A percentile compares a stretch with the other conserved stretches of the same genome.
phyloP scores from a whole-genome alignment of 2,113 vertebrate genomes.

The Salvator merianae region DNA sequence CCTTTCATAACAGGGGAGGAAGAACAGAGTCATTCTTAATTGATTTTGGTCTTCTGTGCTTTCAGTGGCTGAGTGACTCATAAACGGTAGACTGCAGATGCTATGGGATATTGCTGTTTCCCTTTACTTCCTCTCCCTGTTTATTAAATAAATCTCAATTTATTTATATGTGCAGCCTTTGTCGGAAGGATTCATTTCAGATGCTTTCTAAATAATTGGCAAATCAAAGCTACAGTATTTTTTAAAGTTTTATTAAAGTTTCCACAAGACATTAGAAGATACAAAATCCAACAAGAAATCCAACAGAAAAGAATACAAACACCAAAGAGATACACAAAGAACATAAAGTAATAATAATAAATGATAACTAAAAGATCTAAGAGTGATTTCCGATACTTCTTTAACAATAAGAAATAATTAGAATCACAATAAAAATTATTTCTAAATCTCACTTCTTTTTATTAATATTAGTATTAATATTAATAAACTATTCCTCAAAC shows the following conservation, averaged over 20 bases:
- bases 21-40: constrained; percentile 33
- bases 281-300: no score
- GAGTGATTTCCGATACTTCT: no score
- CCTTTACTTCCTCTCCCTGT: constrained; percentile 21
- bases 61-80: constrained; percentile 44
- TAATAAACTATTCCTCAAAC: no score
- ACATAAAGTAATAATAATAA: no score
- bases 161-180: constrained; percentile 4
- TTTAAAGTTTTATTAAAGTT: not conserved
- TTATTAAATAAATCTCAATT: not conserved
- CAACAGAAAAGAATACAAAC: no score
- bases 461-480: no score
- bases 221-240: constrained; percentile 8
- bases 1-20: constrained; percentile 41
- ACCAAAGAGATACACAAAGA: no score
- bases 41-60: constrained; percentile 31
- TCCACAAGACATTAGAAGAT: no score
- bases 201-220: constrained; percentile 32
- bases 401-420: no score
- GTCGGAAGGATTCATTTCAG: constrained; percentile 19
- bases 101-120: constrained; percentile 22
- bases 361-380: no score
- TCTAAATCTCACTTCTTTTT: no score
- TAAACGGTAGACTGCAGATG: not conserved
- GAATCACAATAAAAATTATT: no score